Percentiles rank a stretch among this genome's conserved stretches.
Evolutionary conservation across 1,140 invertebrate genomes (phyloP).

Genomic region (Ruditapes philippinarum): DNA sequence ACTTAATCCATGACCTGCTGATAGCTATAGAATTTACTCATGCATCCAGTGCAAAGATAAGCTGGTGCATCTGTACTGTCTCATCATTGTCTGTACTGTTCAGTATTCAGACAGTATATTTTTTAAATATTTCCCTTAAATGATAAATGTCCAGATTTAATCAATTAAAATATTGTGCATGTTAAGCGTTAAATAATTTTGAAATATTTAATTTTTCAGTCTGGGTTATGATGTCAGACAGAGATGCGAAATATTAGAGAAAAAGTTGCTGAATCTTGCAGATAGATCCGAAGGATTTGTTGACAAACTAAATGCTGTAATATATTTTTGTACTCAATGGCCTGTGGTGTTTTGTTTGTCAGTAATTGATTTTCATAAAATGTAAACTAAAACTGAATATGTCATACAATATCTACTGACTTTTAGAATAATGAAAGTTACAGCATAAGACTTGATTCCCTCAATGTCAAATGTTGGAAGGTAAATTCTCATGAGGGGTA

Average conservation of each 20-base stretch:
- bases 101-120: too few relatives aligned
- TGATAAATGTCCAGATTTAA: too few relatives aligned
- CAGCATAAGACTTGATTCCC: too few relatives aligned
- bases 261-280: conserved; percentile 21
- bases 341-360: too few relatives aligned
- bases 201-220: conserved; percentile 24
- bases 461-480: too few relatives aligned
- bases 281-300: conserved; percentile 45
- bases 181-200: too few relatives aligned
- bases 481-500: too few relatives aligned
- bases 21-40: neutral
- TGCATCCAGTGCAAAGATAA: neutral
- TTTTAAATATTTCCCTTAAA: too few relatives aligned
- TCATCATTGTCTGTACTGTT: neutral
- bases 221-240: conserved; percentile 42
- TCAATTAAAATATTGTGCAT: too few relatives aligned
- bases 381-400: neutral
- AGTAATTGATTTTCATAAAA: too few relatives aligned
- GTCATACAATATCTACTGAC: neutral
- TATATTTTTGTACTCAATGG: neutral
- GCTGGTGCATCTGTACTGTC: neutral
- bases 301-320: conserved; percentile 42
- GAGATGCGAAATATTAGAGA: conserved; percentile 34
- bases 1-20: neutral
- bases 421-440: neutral